Evolutionary conservation across 1,140 invertebrate species (phyloP), one percentile per base, ranked within the genome.

Genomic region (Zaprionus lachaisei): DNA sequence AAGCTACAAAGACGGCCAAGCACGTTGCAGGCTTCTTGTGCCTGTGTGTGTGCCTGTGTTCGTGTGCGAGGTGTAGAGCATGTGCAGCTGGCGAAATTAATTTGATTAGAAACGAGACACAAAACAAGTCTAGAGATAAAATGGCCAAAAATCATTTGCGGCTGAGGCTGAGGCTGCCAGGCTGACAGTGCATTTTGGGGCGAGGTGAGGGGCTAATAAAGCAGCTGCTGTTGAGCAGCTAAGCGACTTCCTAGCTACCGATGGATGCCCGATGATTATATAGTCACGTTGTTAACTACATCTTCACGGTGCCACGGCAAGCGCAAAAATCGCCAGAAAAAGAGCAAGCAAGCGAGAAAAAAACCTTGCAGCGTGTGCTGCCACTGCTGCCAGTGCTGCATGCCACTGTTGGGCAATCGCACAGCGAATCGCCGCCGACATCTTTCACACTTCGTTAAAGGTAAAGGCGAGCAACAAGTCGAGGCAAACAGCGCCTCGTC

Each of bases 201-300:
- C 5, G 38, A 6, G 15, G 2, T n/a, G 15, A 17, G 41, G n/a
- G 41, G 41, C 14, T 34, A 55, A 54, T 61, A 70, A 70, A 63
- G 60, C 70, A 37, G 60, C 55, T 26, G 55, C 72, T 44, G 72
- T n/a, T 34, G 31, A 34, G 31, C 11, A 34, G 31, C 69, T 34
- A 62, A 63, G 60, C 72, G 49, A 87, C 83, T 86, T 86, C 83
- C 83, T 86, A 77, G 83, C 63, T 57, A 68, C 67, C 64, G 84
- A 83, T 85, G 85, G 84, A 80, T 85, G 85, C 75, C 47, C 17
- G 47, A 11, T 90, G 85, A 90, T 89, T 89, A 89, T 81, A 89
- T 81, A 84, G 85, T 90, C 85, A 90, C 85, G 84, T 90, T 90
- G 84, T 90, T 90, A 84, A 89, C 85, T 89, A 90, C 84, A 89